These are phyloP conservation scores for Mohoua ochrocephala DNA, from an alignment of 2,113 vertebrate species.

Conservation along the genomic window DNA sequence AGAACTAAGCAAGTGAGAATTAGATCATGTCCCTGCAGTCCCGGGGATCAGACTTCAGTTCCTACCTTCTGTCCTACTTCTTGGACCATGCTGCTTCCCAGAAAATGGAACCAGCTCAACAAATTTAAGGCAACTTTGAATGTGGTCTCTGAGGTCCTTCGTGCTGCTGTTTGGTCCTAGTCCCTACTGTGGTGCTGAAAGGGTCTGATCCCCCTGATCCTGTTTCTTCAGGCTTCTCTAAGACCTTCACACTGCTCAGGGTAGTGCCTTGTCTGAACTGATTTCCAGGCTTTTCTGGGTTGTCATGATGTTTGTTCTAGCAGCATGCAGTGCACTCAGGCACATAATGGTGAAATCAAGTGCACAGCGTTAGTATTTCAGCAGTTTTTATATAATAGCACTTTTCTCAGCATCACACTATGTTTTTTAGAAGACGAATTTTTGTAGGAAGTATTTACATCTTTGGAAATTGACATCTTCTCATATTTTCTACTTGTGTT, in stretches of 20 bases:
- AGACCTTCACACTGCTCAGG: neutral
- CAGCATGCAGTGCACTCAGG: neutral
- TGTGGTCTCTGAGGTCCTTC: neutral
- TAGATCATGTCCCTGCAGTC: neutral
- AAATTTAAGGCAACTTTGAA: neutral
- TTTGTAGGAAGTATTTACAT: neutral
- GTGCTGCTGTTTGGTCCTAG: neutral
- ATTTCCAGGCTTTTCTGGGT: neutral
- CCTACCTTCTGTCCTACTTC: neutral
- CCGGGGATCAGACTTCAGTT: neutral
- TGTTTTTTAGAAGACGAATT: neutral
- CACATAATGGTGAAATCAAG: conserved; percentile 5
- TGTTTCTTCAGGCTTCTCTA: neutral
- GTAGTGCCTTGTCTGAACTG: neutral
- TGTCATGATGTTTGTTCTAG: neutral
- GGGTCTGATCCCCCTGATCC: neutral
- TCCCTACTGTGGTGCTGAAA: neutral
- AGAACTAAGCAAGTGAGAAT: neutral
- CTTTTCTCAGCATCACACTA: neutral
- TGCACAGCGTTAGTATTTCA: neutral
- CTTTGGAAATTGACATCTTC: neutral
- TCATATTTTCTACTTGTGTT: neutral
- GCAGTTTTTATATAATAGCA: neutral
- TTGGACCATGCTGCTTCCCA: neutral
- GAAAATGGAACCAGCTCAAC: neutral